Percentiles rank a stretch among this genome's conserved stretches.
Conservation (phyloP, 2,888 invertebrate genomes). For the Cosmopolites sordidus region DNA sequence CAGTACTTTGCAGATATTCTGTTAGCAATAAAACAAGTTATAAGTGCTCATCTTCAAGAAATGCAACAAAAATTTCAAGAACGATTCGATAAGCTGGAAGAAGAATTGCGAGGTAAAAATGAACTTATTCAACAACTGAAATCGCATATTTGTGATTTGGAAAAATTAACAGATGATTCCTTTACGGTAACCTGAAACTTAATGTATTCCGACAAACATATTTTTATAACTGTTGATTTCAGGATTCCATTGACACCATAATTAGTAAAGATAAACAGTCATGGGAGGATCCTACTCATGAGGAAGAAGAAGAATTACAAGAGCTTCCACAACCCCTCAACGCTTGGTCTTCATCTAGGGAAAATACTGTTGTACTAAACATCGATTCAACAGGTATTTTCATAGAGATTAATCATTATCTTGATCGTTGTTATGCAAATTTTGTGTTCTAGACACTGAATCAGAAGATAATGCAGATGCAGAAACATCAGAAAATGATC, state of each 20-base stretch:
- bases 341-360: slow-evolving; percentile 33
- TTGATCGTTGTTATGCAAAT: not conserved
- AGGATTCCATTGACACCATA: slow-evolving; percentile 46
- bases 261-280: slow-evolving; percentile 49
- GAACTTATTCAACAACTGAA: slow-evolving; percentile 76
- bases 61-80: slow-evolving; percentile 68
- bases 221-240: slow-evolving; percentile 14
- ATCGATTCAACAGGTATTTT: slow-evolving; percentile 41
- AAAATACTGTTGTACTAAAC: slow-evolving; percentile 36
- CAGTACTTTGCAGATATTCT: slow-evolving; percentile 79
- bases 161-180: slow-evolving; percentile 47
- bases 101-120: slow-evolving; percentile 76
- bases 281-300: slow-evolving; percentile 70
- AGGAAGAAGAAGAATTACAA: slow-evolving; percentile 64
- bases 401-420: not conserved
- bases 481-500: slow-evolving; percentile 42
- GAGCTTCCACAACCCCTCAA: slow-evolving; percentile 54
- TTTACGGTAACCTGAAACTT: slow-evolving; percentile 39
- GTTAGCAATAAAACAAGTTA: slow-evolving; percentile 72
- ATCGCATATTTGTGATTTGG: slow-evolving; percentile 65
- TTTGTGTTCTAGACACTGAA: slow-evolving; percentile 20
- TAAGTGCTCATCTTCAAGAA: slow-evolving; percentile 69
- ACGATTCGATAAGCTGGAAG: slow-evolving; percentile 70
- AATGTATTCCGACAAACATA: too few relatives aligned
- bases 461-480: slow-evolving; percentile 35